Conservation (phyloP, 2,113 vertebrate species). For the Dermatemys mawii region DNA sequence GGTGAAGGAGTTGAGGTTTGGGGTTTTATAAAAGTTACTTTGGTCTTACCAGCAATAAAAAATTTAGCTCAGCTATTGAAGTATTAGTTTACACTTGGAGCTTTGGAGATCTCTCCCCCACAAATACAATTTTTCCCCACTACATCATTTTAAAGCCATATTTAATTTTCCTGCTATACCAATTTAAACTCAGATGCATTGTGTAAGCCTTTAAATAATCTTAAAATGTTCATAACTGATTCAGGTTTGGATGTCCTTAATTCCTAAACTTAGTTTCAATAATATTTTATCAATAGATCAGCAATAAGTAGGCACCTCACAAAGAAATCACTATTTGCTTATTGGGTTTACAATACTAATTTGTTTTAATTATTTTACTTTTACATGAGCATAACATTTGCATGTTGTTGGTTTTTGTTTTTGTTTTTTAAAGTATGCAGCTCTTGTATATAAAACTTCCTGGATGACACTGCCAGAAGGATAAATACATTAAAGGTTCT, state of each 20-base stretch:
- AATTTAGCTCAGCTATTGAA: not conserved
- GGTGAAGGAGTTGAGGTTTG: fast-evolving
- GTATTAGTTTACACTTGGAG: not conserved
- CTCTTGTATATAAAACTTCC: not conserved
- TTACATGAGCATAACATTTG: not conserved
- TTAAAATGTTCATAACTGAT: not conserved
- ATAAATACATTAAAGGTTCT: not conserved
- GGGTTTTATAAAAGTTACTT: not conserved
- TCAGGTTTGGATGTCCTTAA: not conserved
- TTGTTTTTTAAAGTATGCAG: not conserved
- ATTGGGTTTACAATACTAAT: not conserved
- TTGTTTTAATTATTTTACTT: not conserved
- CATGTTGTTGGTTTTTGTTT: not conserved
- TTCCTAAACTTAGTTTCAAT: not conserved
- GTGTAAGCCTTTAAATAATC: not conserved
- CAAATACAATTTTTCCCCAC: not conserved
- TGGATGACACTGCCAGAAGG: not conserved
- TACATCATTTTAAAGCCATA: not conserved
- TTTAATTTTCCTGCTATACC: not conserved
- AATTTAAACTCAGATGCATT: not conserved
- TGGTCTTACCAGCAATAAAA: not conserved
- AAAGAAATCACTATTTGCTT: not conserved
- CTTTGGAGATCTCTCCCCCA: not conserved
- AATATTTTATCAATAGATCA: not conserved
- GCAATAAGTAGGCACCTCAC: not conserved